Evolutionary conservation across 1,140 invertebrate species (phyloP), one percentile per base, ranked within the genome.

Genomic region (Drosophila rhopaloa): DNA sequence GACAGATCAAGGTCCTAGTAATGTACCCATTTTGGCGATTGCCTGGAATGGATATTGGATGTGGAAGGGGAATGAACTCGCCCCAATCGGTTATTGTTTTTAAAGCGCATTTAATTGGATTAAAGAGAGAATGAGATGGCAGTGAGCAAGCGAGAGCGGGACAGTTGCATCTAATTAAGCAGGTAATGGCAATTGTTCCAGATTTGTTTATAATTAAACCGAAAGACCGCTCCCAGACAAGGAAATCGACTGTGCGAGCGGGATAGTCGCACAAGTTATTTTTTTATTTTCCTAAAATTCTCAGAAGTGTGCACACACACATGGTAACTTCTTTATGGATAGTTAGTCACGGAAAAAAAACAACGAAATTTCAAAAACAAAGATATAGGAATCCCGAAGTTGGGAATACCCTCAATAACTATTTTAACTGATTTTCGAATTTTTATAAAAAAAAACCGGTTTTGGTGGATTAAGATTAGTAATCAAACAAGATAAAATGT

Each of bases 1-100:
- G 29, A 46, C 71, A 66, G 73, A 47, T 75, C 73, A 76, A 76
- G 73, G 73, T 66, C 53, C 53, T 75, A 41, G 58, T 50, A 67
- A 67, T 62, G 57, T 46, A 63, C 24, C 16, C 57, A 35, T 14
- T 40, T 27, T 14, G 35, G 27, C 13, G 24, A 41, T 16, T 48
- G 27, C 16, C 62, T 41, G 46, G 13, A 43, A 44, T 32, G 40
- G 55, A 10, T 19, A 32, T n/a, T 40, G 59, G 14, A 13, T 16
- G 27, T 53, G 46, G 35, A 13, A 47, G 56, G 13, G 50, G 16
- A 66, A 62, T 66, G 44, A 61, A 67, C 57, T 16, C 37, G 27
- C 29, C 19, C 41, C 32, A 46, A 61, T 65, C 40, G 35, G 32
- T 16, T 63, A 50, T 62, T 47, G 40, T 32, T 53, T 53, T 29